Evolutionary conservation across 2,797 vertebrate species (phyloP).

Genomic region (Oophaga sylvatica): DNA sequence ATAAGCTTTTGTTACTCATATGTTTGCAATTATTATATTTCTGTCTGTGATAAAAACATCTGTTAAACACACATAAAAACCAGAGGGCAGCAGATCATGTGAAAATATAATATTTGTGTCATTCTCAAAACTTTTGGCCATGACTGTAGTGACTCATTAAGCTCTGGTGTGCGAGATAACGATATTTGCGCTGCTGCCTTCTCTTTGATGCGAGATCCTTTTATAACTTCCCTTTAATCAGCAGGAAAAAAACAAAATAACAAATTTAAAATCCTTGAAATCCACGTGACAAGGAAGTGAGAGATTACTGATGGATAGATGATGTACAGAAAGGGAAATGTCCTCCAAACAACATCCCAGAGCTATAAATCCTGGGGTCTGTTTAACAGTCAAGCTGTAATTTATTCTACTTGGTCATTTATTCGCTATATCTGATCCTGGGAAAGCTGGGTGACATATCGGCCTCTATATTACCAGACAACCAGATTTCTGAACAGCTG

Average conservation of each 20-base stretch:
- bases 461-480: not conserved
- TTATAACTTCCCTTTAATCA: slow-evolving; percentile 28
- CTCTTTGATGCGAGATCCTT: slow-evolving; percentile 14
- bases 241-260: not conserved
- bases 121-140: no score
- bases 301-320: not conserved
- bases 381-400: no score
- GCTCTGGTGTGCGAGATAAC: not conserved
- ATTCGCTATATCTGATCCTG: not conserved
- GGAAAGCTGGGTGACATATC: not conserved
- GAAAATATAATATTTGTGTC: no score
- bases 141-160: slow-evolving; percentile 1
- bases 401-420: no score
- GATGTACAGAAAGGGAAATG: not conserved
- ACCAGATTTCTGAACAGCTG: not conserved
- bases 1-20: no score
- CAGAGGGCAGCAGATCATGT: no score
- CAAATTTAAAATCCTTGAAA: not conserved
- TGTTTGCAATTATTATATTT: no score
- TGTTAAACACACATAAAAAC: no score
- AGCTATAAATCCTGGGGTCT: not conserved
- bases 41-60: no score
- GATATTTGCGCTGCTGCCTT: not conserved
- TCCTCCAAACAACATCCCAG: not conserved
- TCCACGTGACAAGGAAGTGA: not conserved